These are phyloP conservation scores for Solea solea DNA, from an alignment of 2,113 vertebrate species.

Conservation along the genomic window DNA sequence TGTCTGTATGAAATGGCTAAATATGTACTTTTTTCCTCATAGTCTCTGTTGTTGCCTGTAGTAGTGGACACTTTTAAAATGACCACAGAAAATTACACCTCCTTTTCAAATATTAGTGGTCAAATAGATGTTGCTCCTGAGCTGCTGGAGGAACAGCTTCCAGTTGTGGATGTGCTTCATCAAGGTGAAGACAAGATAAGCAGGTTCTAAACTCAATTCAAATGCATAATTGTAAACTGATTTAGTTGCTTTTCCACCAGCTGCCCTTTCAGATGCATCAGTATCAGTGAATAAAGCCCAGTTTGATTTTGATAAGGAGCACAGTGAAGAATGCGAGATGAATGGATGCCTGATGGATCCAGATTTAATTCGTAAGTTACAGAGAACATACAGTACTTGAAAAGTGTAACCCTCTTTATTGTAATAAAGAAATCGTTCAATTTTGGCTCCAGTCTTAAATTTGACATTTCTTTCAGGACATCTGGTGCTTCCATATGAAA, in stretches of 20 bases:
- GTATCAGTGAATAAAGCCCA: conserved; percentile 38
- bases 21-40: not conserved
- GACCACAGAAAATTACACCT: not conserved
- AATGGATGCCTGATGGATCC: conserved; percentile 18
- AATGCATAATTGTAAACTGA: not conserved
- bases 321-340: not conserved
- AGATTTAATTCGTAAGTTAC: conserved; percentile 50
- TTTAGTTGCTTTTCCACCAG: not conserved
- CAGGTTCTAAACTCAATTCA: not conserved
- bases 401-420: not conserved
- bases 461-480: conserved; percentile 42
- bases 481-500: conserved; percentile 43
- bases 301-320: conserved; percentile 19
- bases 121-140: conserved; percentile 55
- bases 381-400: not conserved
- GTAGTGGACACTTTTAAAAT: conserved; percentile 47
- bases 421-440: not conserved
- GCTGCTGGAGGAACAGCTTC: conserved; percentile 36
- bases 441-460: not conserved
- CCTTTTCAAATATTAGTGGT: conserved; percentile 30
- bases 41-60: conserved; percentile 72
- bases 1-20: not conserved
- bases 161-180: conserved; percentile 54
- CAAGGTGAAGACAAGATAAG: conserved; percentile 51
- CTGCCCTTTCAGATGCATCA: conserved; percentile 11